Base-by-base conservation (phyloP, 1,140 invertebrate species). In the Hormaphis cornu region DNA sequence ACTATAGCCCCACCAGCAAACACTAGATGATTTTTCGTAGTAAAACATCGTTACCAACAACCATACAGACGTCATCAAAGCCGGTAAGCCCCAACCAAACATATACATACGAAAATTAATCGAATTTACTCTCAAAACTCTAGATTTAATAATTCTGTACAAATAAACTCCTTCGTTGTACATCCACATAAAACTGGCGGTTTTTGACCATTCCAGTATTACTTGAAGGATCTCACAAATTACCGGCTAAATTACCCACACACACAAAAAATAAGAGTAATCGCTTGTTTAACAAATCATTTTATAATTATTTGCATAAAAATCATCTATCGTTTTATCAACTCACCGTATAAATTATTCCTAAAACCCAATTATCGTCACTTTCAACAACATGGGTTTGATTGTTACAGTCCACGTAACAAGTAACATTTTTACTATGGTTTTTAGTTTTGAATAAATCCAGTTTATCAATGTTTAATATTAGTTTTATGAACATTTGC, bases 171-270 rank as follows among this genome's bases (percentile, higher is more conserved):
- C 92, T 76, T 94, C 92, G 30, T 94, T 87, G 74, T 95, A 93
- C 91, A 95, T 95, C 92, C 92, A 95, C 85, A 90, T 89, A 75
- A 95, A 95, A 84, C 92, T 92, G 0, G 90, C 89, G 0, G 91
- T 91, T 71, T 87, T 85, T 0, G 89, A 86, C 76, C 94, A 95
- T 77, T 95, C 93, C 72, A 95, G 75, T 1, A 93, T 77, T 0
- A 90, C 82, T 75, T 90, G 91, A 54, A 85, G 85, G 0, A 82
- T 80, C 76, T 94, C 89, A 75, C 91, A 93, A 0, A 95, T 77
- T 44, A 89, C 82, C 0, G 87, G 84, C 91, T 95, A 80, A 6
- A 82, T n/a, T n/a, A n/a, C n/a, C n/a, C n/a, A n/a, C n/a, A n/a
- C n/a, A n/a, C n/a, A n/a, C n/a, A n/a, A n/a, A n/a, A n/a, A n/a